A percentile compares a stretch with the other conserved stretches of the same genome.
phyloP scores from a whole-genome alignment of 2,113 vertebrate species.

The Onychorhynchus coronatus region DNA sequence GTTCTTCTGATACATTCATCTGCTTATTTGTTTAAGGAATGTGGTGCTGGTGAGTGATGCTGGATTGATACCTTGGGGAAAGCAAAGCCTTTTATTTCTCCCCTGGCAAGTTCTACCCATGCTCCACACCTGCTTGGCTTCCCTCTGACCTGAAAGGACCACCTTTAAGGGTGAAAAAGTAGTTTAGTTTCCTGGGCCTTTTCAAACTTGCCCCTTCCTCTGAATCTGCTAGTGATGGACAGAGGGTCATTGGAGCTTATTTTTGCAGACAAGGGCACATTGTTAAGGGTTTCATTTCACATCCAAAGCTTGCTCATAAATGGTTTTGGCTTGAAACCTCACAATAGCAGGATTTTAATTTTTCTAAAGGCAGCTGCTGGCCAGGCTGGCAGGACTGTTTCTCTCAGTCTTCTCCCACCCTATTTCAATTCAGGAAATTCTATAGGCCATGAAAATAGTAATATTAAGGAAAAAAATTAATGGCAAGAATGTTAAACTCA shows the following conservation, averaged over 20 bases:
- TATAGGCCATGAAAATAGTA: not conserved
- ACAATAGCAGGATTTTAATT: not conserved
- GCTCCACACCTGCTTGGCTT: not conserved
- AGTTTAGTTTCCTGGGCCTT: not conserved
- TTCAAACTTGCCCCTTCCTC: constrained; percentile 16
- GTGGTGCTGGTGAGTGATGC: not conserved
- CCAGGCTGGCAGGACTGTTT: not conserved
- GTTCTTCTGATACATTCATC: not conserved
- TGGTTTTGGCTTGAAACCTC: constrained; percentile 19
- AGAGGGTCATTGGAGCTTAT: constrained; percentile 14
- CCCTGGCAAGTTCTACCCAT: not conserved
- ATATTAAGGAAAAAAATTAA: not conserved
- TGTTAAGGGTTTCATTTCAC: constrained; percentile 5
- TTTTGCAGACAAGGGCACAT: constrained; percentile 45
- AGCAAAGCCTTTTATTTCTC: not conserved
- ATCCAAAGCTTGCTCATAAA: not conserved
- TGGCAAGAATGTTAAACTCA: not conserved
- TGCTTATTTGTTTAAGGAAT: constrained; percentile 46
- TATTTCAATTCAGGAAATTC: not conserved
- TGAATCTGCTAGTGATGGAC: not conserved
- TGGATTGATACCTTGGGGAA: constrained; percentile 37
- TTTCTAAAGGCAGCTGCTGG: not conserved
- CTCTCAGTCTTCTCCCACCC: not conserved
- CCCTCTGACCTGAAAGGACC: constrained; percentile 51
- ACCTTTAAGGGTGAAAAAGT: constrained; percentile 50